Base-by-base conservation (phyloP, 1,140 invertebrate species). In the Gerris buenoi region DNA sequence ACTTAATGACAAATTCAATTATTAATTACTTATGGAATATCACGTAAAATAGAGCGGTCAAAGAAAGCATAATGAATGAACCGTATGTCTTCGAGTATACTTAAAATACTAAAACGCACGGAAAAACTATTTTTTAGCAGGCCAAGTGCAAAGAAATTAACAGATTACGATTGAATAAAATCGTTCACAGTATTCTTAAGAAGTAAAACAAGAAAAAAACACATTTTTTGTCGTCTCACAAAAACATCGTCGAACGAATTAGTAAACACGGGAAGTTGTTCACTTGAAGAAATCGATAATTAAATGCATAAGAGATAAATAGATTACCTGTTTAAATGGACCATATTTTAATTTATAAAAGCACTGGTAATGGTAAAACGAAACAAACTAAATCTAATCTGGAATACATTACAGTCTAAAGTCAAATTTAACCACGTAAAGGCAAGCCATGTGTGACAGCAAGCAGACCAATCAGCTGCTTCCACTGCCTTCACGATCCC, bases 391-490 rank as follows among this genome's bases (percentile, higher is more conserved):
- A 61, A 25, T 25, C 10, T 10, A 27, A 63, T 13, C 2, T 26
- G 3, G 23, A 14, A 13, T 63, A 10, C 62, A 63, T 25, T 15
- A 63, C 62, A 27, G 22, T 61, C 3, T n/a, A 28, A 26, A 26
- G 15, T 63, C 15, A 27, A 27, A 63, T 28, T 63, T 27, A 27
- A 63, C 25, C 62, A 63, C 62, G 62, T 63, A 63, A 63, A 63
- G 62, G 23, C 62, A 63, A 22, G 59, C 25, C n/a, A 22, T 26
- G 25, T 27, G 25, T 28, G 23, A 63, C 25, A 63, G 62, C n/a
- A n/a, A n/a, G n/a, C n/a, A 18, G 13, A 63, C 62, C 62, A 63
- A 63, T 63, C 62, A 63, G 62, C 62, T 63, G 62, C 27, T 18
- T 14, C 25, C 62, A 63, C 10, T 26, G 62, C 62, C 62, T 15